phyloP scores from a whole-genome alignment of 2,113 vertebrate genomes.

The Notothenia coriiceps region DNA sequence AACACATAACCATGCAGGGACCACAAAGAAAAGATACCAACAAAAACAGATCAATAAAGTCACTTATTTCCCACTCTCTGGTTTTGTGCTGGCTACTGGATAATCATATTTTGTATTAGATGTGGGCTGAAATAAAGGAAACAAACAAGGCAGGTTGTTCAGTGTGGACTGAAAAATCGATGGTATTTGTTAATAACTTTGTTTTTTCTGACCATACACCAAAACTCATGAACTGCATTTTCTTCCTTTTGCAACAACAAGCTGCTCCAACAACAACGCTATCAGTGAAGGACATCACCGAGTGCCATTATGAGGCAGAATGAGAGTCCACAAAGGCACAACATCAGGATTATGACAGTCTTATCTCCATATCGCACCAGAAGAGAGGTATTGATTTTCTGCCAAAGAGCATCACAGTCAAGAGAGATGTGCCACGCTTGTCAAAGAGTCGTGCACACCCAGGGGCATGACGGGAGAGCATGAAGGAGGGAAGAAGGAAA shows the following conservation, averaged over 20 bases:
- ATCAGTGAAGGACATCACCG: constrained; percentile 84
- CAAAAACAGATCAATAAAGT: constrained; percentile 19
- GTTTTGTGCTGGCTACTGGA: not conserved
- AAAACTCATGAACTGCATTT: constrained; percentile 4
- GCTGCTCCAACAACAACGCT: constrained; percentile 28
- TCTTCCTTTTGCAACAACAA: constrained; percentile 16
- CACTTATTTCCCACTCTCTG: not conserved
- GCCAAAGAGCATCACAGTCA: constrained; percentile 90
- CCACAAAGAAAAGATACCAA: not conserved
- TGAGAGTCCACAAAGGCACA: constrained; percentile 83
- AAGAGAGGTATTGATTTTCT: constrained; percentile 95
- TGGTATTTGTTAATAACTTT: not conserved
- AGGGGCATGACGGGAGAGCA: constrained; percentile 75
- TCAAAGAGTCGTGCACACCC: constrained; percentile 81
- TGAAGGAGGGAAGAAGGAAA: constrained; percentile 53
- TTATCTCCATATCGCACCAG: constrained; percentile 88
- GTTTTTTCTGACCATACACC: not conserved
- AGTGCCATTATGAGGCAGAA: constrained; percentile 83
- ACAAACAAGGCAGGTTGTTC: not conserved
- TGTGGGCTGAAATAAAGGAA: not conserved
- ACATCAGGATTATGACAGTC: constrained; percentile 88
- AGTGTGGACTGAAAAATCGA: not conserved
- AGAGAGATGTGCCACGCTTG: constrained; percentile 78
- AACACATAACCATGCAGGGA: not conserved
- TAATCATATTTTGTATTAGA: constrained; percentile 8